Evolutionary conservation across 2,797 vertebrate species (phyloP).

Genomic region (Pristis pectinata): DNA sequence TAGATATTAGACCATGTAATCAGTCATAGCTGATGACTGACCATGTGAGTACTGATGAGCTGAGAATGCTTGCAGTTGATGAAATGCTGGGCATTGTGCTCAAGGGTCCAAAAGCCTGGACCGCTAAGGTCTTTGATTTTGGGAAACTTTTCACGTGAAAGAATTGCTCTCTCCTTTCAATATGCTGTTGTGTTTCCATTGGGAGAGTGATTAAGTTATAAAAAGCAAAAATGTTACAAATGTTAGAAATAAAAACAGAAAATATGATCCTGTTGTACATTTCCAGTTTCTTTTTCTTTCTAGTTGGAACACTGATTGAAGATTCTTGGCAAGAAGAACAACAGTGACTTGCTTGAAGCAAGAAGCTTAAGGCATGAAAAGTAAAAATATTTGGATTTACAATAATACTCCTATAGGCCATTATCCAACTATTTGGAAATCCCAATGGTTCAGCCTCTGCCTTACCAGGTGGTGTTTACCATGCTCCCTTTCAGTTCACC

Average conservation of each 20-base stretch:
- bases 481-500: no score
- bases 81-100: neutral
- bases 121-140: neutral
- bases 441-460: no score
- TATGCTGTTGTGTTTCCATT: neutral
- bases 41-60: neutral
- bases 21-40: neutral
- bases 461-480: no score
- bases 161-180: neutral
- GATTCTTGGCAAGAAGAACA: neutral
- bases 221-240: neutral
- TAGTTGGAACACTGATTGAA: neutral
- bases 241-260: constrained; percentile 3
- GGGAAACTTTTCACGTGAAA: neutral
- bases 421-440: no score
- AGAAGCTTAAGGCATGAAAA: neutral
- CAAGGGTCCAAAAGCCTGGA: neutral
- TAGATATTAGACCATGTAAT: neutral
- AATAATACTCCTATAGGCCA: no score
- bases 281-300: neutral
- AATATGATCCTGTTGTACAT: neutral
- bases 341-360: neutral
- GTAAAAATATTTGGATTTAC: neutral
- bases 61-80: neutral
- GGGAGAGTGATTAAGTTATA: neutral